Evolutionary conservation across 2,113 vertebrate genomes (phyloP), one percentile per base, ranked within the genome.

Genomic region (Euleptes europaea): DNA sequence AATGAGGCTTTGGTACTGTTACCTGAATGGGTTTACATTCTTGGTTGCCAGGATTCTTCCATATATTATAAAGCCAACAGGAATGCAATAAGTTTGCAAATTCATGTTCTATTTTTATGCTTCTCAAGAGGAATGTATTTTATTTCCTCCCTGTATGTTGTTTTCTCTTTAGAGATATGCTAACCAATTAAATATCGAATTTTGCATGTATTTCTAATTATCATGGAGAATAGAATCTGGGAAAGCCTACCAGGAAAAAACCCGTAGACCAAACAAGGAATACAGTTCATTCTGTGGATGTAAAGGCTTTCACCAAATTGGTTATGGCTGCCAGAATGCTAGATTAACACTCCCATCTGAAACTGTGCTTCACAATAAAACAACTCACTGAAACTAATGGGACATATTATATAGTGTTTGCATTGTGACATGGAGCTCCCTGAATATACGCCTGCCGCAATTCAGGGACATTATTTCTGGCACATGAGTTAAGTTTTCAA

Each of bases 341-440:
- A 72, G 57, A 73, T 63, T 75, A 3, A 26, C 28, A 14, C 26
- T 77, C 28, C 54, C 69, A 31, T 65, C 17, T 88, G 31, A 35
- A 85, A 82, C 11, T n/a, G 19, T 21, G 49, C 44, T 88, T 89
- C 84, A 49, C 76, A 89, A 26, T 75, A 88, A 81, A 87, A 67
- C 73, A 90, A 21, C n/a, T 38, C 82, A 80, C 35, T 85, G 40
- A 82, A 80, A 88, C 80, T 67, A 86, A 76, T 33, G 86, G 81
- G 33, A n/a, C 60, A 10, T n/a, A 7, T 87, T 65, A 40, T n/a
- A n/a, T 17, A 38, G 67, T 4, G 51, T 67, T 77, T 74, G 28
- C 42, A n/a, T 70, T 8, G 2, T 70, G 51, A 71, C 60, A 78
- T 31, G 7, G 47, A 86, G 51, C 1, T 19, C 67, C 69, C 65